A percentile compares a stretch with the other conserved stretches of the same genome.
Conservation (phyloP, 2,797 vertebrate genomes). For the Perodicticus potto region DNA sequence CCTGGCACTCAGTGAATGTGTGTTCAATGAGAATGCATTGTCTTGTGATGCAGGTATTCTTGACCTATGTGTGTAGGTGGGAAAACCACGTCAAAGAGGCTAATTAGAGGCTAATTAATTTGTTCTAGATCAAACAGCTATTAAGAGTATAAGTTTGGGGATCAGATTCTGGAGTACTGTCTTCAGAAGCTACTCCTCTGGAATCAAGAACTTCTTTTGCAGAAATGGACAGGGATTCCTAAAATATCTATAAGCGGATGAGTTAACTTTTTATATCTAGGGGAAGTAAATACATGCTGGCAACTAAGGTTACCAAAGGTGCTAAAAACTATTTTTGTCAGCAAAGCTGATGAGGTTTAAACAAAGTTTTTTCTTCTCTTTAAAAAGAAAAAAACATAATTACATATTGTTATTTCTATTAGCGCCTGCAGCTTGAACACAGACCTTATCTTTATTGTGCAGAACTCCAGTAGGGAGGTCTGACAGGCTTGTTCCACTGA, state of each 20-base stretch:
- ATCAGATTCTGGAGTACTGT: background rate
- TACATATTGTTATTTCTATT: background rate
- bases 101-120: background rate
- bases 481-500: background rate
- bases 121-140: background rate
- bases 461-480: background rate
- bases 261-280: background rate
- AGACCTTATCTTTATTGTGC: background rate
- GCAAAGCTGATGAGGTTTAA: background rate
- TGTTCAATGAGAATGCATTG: background rate
- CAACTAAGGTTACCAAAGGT: conserved; percentile 26
- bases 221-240: background rate
- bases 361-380: background rate
- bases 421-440: background rate
- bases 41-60: background rate
- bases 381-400: background rate
- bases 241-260: conserved; percentile 15
- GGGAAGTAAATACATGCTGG: background rate
- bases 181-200: background rate
- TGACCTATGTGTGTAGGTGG: background rate
- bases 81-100: background rate
- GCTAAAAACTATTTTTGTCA: conserved; percentile 39
- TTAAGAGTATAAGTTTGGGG: background rate
- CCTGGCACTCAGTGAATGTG: background rate
- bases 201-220: background rate